Base-by-base conservation (phyloP, 1,140 invertebrate species). In the Archegozetes longisetosus region DNA sequence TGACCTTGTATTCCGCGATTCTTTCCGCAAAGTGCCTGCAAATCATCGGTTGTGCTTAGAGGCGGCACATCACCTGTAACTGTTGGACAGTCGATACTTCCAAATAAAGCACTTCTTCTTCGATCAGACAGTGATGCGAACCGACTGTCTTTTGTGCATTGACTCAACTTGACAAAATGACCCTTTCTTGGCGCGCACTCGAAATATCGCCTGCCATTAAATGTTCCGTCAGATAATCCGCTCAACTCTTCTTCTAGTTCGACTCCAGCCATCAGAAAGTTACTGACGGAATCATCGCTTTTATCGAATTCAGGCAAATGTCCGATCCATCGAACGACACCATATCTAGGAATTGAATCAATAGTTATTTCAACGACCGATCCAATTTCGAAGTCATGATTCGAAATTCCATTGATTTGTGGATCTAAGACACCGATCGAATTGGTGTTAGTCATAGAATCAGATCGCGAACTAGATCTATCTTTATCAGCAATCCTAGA, bases 1-100 rank as follows among this genome's bases (percentile, higher is more conserved):
- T 96, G 90, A 3, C 94, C 94, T 75, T 97, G 92, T 66, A 96
- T 96, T 2, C 93, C 92, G 55, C 70, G 70, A 60, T 73, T 70
- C 63, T 74, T 74, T 2, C 75, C 76, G 62, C 66, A 68, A 20
- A 70, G 53, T 55, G 61, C 32, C 60, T 62, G 56, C 40, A 66
- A 56, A 22, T 69, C 65, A 27, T 68, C 66, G 22, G 60, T 63
- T 56, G 60, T 61, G 17, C 62, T 80, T 47, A 90, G 77, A 9
- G 88, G 87, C 20, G 84, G 77, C 1, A 92, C 78, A 59, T 83
- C 79, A n/a, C 88, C 88, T 3, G 75, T 72, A 25, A 92, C 80
- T 48, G 84, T 76, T 1, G 83, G 83, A 68, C 83, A 88, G 51
- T 90, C 84, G 53, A 75, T 72, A n/a, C 72, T 73, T 46, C 80